phyloP scores from a whole-genome alignment of 2,797 vertebrate genomes.

The Hydrophis major region DNA sequence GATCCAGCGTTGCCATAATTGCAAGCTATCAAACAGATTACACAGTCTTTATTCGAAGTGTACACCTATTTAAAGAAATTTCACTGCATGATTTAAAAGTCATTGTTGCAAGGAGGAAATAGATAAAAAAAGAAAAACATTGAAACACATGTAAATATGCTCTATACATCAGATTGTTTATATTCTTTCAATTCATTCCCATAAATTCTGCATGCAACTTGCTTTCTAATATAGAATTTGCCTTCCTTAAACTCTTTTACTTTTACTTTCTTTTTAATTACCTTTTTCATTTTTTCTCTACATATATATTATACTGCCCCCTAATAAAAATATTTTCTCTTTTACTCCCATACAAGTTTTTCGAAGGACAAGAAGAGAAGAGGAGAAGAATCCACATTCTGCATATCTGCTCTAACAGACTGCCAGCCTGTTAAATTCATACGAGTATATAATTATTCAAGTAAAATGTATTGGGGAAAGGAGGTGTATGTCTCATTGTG shows the following conservation, averaged over 20 bases:
- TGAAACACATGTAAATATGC: neutral
- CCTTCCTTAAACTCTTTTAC: neutral
- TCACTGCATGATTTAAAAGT: slow-evolving; percentile 52
- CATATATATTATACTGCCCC: neutral
- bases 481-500: neutral
- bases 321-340: neutral
- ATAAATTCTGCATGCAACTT: neutral
- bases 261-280: neutral
- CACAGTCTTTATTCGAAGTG: slow-evolving; percentile 61
- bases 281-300: neutral
- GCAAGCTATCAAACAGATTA: slow-evolving; percentile 63
- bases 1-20: slow-evolving; percentile 45
- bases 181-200: neutral
- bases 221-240: neutral
- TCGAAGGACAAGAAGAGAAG: neutral
- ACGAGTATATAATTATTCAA: neutral
- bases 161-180: slow-evolving; percentile 15
- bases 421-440: neutral
- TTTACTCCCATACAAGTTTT: neutral
- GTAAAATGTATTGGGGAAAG: neutral
- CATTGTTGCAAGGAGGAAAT: slow-evolving; percentile 35
- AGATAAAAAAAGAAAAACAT: slow-evolving; percentile 13
- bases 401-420: neutral
- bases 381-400: neutral
- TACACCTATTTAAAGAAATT: slow-evolving; percentile 55